Evolutionary conservation across 2,797 vertebrate genomes (phyloP), one percentile per base, ranked within the genome.

Genomic region (Lepus townsendii): DNA sequence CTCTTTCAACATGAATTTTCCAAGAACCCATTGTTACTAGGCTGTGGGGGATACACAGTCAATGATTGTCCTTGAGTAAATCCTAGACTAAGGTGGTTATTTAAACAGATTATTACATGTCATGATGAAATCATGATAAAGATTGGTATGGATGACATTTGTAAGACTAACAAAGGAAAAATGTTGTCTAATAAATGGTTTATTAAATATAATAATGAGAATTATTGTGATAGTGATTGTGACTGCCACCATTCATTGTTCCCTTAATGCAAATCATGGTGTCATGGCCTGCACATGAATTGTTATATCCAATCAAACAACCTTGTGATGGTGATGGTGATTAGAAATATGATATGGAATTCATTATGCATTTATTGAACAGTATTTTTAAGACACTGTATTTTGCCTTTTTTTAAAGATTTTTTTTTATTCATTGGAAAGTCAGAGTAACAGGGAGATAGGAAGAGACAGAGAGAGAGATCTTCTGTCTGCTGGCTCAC

Each of bases 251-350:
- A 57, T 82, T 76, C n/a, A 87, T 8, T 77, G 11, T 50, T 90
- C 14, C 85, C 20, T 88, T 27, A 65, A 68, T 69, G 32, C 8
- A 84, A 84, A 82, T 42, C 30, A 3, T 0, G 38, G 5, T 32
- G 14, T 1, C 77, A 77, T 78, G 3, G 42, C 0, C 13, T 78
- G 3, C 19, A n/a, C 3, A 24, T 93, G 30, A 96, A 77, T 78
- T 69, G 83, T 78, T 93, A 22, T 88, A 66, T 63, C 80, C 19
- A 83, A n/a, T 10, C 4, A 60, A 86, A 72, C 57, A 91, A 17
- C 8, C 42, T 66, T 92, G 27, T 12, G 10, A 50, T 79, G 17
- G 54, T 77, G 30, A 38, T 32, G 71, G 42, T 72, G 50, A 17
- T 88, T 26, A 27, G 38, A 30, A 17, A 77, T 86, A 20, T 30